Evolutionary conservation across 2,888 invertebrate genomes (phyloP).

Genomic region (Apodemia mormo): DNA sequence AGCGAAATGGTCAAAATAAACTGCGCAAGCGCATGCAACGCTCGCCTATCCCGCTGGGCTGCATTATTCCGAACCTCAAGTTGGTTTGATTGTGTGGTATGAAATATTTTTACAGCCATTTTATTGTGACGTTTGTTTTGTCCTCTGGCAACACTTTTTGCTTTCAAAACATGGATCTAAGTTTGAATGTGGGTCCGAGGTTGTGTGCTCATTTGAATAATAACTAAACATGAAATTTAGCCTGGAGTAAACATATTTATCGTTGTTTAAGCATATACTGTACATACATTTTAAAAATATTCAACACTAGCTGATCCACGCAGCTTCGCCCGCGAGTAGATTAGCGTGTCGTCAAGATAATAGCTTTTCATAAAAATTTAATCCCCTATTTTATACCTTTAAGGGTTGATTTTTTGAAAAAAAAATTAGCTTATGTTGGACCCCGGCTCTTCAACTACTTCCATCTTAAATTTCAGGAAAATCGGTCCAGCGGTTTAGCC

Average conservation of each 20-base stretch:
- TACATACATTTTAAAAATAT: no score
- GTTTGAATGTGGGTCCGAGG: neutral
- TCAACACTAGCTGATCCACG: no score
- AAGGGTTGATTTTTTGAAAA: no score
- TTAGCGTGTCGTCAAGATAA: no score
- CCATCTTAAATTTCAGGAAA: no score
- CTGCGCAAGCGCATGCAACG: conserved; percentile 29
- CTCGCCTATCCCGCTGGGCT: conserved; percentile 29
- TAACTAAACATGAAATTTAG: neutral
- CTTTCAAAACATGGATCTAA: conserved; percentile 13
- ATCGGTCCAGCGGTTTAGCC: no score
- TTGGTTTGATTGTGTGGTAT: conserved; percentile 22
- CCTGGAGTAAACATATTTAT: neutral
- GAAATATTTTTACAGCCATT: conserved; percentile 18
- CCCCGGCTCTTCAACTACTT: no score
- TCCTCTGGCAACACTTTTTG: conserved; percentile 18
- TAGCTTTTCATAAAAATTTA: no score
- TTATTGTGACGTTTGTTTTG: conserved; percentile 15
- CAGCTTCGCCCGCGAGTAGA: no score
- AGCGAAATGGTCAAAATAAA: conserved; percentile 27
- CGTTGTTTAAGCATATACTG: neutral
- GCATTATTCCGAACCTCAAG: conserved; percentile 31
- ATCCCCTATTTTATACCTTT: no score
- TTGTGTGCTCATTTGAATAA: neutral
- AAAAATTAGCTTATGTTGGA: no score